These are phyloP conservation scores for Enhydra lutris DNA, from an alignment of 2,113 vertebrate genomes.

Conservation along the genomic window DNA sequence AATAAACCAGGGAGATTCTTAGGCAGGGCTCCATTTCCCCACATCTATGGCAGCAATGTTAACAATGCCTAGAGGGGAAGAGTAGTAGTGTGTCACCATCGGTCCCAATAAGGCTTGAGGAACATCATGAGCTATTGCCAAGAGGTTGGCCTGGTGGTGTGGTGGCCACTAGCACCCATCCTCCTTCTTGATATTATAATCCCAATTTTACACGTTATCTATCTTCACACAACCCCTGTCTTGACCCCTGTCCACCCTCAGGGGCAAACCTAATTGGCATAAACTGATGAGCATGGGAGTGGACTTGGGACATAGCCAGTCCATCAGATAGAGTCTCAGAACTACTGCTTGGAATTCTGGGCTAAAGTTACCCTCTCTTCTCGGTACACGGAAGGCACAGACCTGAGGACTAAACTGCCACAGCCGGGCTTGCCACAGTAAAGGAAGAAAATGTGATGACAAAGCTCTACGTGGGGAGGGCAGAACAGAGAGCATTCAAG, in stretches of 20 bases:
- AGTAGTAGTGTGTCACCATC: fast-evolving
- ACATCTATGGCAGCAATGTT: not conserved
- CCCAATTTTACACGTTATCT: not conserved
- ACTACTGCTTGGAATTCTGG: not conserved
- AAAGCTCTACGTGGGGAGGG: not conserved
- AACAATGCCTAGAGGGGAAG: not conserved
- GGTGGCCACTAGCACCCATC: not conserved
- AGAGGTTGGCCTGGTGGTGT: not conserved
- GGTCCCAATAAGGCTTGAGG: not conserved
- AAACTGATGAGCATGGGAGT: not conserved
- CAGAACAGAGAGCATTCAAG: not conserved
- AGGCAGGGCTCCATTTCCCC: not conserved
- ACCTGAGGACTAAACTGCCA: not conserved
- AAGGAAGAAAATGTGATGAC: not conserved
- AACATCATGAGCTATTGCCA: not conserved
- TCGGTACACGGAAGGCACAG: not conserved
- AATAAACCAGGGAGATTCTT: not conserved
- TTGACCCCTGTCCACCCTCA: not conserved
- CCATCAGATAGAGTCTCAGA: not conserved
- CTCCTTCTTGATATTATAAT: not conserved
- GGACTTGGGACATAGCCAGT: not conserved
- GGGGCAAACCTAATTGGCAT: not conserved
- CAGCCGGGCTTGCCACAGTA: not conserved
- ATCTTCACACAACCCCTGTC: not conserved
- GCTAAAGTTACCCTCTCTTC: not conserved